Evolutionary conservation across 2,888 invertebrate genomes (phyloP).

Genomic region (Physocephala rufipes): DNA sequence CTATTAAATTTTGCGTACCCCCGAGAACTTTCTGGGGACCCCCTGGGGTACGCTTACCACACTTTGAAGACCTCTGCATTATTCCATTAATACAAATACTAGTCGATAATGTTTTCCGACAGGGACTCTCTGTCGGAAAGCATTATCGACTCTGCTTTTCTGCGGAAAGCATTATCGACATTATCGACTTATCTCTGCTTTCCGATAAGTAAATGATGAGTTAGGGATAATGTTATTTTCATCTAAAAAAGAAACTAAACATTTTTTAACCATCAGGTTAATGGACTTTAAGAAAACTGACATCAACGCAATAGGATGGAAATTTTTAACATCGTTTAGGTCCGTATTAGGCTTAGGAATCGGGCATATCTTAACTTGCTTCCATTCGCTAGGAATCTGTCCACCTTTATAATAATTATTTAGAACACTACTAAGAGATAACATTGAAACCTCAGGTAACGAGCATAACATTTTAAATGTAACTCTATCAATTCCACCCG

Average conservation of each 20-base stretch:
- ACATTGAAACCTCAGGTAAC: not conserved
- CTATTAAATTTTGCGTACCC: too few species aligned
- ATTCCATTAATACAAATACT: conserved; percentile 30
- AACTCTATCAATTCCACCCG: not conserved
- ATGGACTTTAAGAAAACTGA: conserved; percentile 21
- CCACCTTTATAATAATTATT: not conserved
- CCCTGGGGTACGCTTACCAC: too few species aligned
- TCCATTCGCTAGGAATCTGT: conserved; percentile 3
- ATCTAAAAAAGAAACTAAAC: not conserved
- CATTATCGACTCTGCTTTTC: too few species aligned
- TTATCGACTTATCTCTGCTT: too few species aligned
- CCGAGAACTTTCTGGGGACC: too few species aligned
- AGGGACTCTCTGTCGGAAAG: too few species aligned
- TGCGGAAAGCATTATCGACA: too few species aligned
- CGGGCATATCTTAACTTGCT: conserved; percentile 25
- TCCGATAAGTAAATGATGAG: conserved; percentile 25
- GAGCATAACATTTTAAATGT: not conserved
- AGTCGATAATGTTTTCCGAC: not conserved
- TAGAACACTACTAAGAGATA: not conserved
- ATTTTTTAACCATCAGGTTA: conserved; percentile 22
- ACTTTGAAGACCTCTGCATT: too few species aligned
- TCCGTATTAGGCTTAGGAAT: conserved; percentile 26
- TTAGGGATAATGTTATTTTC: conserved; percentile 12
- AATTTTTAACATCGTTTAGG: conserved; percentile 1
- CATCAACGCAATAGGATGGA: too few species aligned